These are phyloP conservation scores for Cerceris ruficornis DNA, from an alignment of 2,888 invertebrate genomes.

Conservation along the genomic window DNA sequence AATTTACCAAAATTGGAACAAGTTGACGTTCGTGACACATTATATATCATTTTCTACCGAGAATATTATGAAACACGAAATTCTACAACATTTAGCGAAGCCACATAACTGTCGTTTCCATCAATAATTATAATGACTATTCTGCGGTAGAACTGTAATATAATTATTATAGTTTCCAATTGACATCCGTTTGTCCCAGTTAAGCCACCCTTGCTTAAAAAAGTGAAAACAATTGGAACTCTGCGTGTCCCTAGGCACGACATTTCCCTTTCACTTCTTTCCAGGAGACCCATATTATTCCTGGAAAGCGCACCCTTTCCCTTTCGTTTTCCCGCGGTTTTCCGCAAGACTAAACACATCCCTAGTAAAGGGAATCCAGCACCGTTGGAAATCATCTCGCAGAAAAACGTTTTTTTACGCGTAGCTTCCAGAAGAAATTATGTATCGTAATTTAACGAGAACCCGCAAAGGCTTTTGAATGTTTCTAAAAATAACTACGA, in stretches of 20 bases:
- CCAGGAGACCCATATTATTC: slow-evolving; percentile 41
- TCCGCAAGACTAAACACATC: slow-evolving; percentile 41
- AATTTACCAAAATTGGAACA: too few relatives aligned
- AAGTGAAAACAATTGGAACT: slow-evolving; percentile 60
- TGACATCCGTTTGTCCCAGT: slow-evolving; percentile 49
- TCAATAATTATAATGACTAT: neutral
- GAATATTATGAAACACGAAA: too few relatives aligned
- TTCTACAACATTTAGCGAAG: too few relatives aligned
- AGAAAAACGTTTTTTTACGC: neutral
- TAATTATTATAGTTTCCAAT: slow-evolving; percentile 13
- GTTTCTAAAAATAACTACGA: too few relatives aligned
- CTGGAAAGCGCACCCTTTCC: slow-evolving; percentile 63
- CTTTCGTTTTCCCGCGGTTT: slow-evolving; percentile 57
- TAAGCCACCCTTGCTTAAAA: slow-evolving; percentile 50
- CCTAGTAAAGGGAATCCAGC: slow-evolving; percentile 25
- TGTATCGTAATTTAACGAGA: neutral
- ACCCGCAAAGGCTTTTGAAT: too few relatives aligned
- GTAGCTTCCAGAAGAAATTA: neutral
- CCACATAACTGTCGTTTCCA: too few relatives aligned
- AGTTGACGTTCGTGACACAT: too few relatives aligned
- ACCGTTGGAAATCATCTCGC: neutral
- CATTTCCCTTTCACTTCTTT: slow-evolving; percentile 58
- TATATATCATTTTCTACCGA: too few relatives aligned
- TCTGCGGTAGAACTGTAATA: neutral
- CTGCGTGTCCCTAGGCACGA: slow-evolving; percentile 48